A percentile compares a stretch with the other conserved stretches of the same genome.
Evolutionary conservation across 92 coral and sea anemone genomes (phyloP).

Genomic region (Palythoa grandis): DNA sequence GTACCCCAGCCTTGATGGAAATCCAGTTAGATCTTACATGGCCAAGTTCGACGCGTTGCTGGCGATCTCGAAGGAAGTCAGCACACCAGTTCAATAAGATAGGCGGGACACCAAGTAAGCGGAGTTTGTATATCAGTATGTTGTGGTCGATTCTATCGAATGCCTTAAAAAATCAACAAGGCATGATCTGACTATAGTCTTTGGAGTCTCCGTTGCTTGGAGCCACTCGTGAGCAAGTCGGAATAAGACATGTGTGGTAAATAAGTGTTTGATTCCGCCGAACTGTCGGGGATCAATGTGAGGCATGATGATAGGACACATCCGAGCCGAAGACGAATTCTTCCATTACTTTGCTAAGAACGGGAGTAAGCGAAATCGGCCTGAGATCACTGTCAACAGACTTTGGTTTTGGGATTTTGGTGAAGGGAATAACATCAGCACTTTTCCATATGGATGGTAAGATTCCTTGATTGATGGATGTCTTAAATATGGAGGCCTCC

Average conservation of each 20-base stretch:
- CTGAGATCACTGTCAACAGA: not conserved
- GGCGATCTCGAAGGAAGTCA: conserved; percentile 54
- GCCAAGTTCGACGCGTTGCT: conserved; percentile 53
- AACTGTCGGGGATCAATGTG: not conserved
- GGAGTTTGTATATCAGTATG: conserved; percentile 15
- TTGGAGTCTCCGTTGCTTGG: conserved; percentile 26
- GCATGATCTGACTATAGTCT: not conserved
- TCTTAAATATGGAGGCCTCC: conserved; percentile 19
- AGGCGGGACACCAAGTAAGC: not conserved
- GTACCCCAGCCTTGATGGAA: not conserved
- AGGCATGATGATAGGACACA: not conserved
- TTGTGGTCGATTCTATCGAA: not conserved
- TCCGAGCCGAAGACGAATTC: not conserved
- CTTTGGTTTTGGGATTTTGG: conserved; percentile 15
- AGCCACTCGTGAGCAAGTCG: not conserved
- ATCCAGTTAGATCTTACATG: not conserved
- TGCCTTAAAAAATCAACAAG: not conserved
- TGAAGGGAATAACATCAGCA: conserved; percentile 43
- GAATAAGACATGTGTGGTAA: not conserved
- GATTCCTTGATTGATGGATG: conserved; percentile 33
- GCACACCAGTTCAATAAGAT: conserved; percentile 58
- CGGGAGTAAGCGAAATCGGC: conserved; percentile 2
- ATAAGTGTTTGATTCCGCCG: not conserved
- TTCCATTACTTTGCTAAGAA: not conserved
- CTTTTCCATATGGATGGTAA: conserved; percentile 56